phyloP scores from a whole-genome alignment of 2,888 invertebrate species.

The Volucella bombylans region DNA sequence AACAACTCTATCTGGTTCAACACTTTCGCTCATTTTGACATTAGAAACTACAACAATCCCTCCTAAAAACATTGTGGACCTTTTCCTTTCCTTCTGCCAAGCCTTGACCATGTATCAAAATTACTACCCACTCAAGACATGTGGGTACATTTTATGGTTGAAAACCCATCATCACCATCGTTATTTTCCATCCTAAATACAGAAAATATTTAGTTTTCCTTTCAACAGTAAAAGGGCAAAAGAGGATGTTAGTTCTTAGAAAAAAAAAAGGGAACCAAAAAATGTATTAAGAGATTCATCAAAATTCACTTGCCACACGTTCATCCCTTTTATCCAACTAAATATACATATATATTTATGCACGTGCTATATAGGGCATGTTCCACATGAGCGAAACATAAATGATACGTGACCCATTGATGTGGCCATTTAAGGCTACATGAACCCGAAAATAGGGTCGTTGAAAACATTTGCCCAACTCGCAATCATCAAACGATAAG shows the following conservation, averaged over 20 bases:
- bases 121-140: too few species aligned
- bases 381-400: slow-evolving; percentile 55
- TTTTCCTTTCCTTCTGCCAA: too few species aligned
- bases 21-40: too few species aligned
- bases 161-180: too few species aligned
- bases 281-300: slow-evolving; percentile 23
- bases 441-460: slow-evolving; percentile 52
- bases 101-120: too few species aligned
- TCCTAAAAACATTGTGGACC: too few species aligned
- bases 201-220: background rate
- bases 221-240: background rate
- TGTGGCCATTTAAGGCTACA: slow-evolving; percentile 48
- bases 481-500: slow-evolving; percentile 57
- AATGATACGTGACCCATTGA: slow-evolving; percentile 63
- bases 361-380: slow-evolving; percentile 15
- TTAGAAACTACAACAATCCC: too few species aligned
- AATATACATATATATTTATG: slow-evolving; percentile 21
- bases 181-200: too few species aligned
- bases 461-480: slow-evolving; percentile 45
- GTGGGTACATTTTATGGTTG: too few species aligned
- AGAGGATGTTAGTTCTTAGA: slow-evolving; percentile 3
- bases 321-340: slow-evolving; percentile 22
- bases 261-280: background rate
- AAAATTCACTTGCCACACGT: slow-evolving; percentile 33
- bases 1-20: too few species aligned